Evolutionary conservation across 37 sponge, comb jelly and placozoan species (phyloP), one percentile per base, ranked within the genome.

Genomic region (Theonella swinhoei): DNA sequence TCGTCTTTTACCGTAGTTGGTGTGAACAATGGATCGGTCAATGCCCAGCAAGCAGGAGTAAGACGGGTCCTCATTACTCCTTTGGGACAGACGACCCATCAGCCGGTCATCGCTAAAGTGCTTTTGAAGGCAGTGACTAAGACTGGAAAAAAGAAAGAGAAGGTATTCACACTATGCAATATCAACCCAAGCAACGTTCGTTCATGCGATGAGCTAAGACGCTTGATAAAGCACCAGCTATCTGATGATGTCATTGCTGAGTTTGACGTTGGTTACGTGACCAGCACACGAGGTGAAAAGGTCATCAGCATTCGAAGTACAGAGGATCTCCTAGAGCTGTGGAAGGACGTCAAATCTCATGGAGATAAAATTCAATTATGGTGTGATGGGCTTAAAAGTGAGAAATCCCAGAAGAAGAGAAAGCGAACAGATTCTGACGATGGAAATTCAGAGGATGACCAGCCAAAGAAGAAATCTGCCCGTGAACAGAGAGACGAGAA

Each of bases 51-150:
- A 72, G 39, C 39, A 19, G 73, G 11, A 39, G 42, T 39, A 39
- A 28, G 73, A 33, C 73, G 34, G 73, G 73, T 72, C 19, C 34
- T 72, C 9, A 39, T 72, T 34, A 72, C 73, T 38, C 73, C 73
- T 25, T 39, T 72, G 20, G 34, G 67, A 66, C 67, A 66, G 67
- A 26, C 67, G 67, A 66, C 34, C 30, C 31, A 22, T n/a, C 69
- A 67, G 73, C 73, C 23, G 28, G 14, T 54, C 76, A 42, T 75
- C 7, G 62, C 41, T 25, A 17, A 75, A 20, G 17, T 54, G 8
- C 68, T 25, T 29, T 66, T 66, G 9, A 66, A 66, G 28, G 68
- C 68, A 25, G 68, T 66, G 23, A 24, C 68, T 26, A 66, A 66
- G 68, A 66, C 68, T 8, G 68, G 68, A 9, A 66, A 66, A 66